Percentiles rank a stretch among this genome's conserved stretches.
Conservation (phyloP, 2,888 invertebrate genomes). For the Diploptera punctata region DNA sequence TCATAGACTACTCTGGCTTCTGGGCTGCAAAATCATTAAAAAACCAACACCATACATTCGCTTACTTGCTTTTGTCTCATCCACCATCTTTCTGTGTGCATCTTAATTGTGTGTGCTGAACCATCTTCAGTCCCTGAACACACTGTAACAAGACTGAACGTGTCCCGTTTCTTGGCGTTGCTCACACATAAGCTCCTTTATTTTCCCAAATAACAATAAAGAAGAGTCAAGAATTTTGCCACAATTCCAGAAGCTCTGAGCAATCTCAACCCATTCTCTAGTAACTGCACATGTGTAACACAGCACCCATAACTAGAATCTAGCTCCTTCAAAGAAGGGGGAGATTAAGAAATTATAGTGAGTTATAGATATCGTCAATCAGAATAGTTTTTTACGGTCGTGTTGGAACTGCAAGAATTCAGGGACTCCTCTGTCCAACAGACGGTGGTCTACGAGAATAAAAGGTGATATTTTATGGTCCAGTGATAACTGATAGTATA, state of each 20-base stretch:
- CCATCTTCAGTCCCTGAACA: constrained; percentile 20
- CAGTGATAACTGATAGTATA: constrained; percentile 45
- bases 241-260: too few relatives aligned
- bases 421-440: constrained; percentile 28
- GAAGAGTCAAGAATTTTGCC: too few relatives aligned
- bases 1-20: constrained; percentile 32
- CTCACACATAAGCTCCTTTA: not conserved
- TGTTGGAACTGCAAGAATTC: constrained; percentile 34
- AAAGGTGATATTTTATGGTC: constrained; percentile 45
- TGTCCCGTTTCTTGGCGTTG: not conserved
- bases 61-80: constrained; percentile 34
- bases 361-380: constrained; percentile 11
- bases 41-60: constrained; percentile 32
- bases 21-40: constrained; percentile 36
- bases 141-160: constrained; percentile 27
- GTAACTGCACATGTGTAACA: constrained; percentile 11
- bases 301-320: not conserved
- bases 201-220: too few relatives aligned
- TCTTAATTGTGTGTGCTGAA: constrained; percentile 32
- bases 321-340: constrained; percentile 38
- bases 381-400: constrained; percentile 36
- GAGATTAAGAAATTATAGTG: constrained; percentile 14
- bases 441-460: constrained; percentile 26
- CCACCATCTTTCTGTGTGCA: constrained; percentile 32
- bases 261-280: too few relatives aligned